Evolutionary conservation across 2,888 invertebrate species (phyloP), one percentile per base, ranked within the genome.

Genomic region (Drosophila lacicola): DNA sequence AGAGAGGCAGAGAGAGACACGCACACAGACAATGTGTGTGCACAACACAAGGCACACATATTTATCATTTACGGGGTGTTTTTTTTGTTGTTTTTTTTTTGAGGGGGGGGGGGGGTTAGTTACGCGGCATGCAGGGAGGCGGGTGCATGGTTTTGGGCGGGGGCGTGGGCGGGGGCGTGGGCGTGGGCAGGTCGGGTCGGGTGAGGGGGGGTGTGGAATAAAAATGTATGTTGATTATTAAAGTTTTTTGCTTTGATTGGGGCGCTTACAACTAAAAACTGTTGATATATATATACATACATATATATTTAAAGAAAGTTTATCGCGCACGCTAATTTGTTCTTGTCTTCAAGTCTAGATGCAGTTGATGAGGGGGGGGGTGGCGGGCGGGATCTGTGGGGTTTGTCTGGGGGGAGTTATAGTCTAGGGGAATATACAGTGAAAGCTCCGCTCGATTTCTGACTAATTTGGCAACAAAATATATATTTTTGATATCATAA

Each of bases 151-250:
- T 65, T 64, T 51, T 45, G 50, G 66, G 21, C 54, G 74, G 61
- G 67, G 42, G 50, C 17, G 66, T 45, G 50, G 66, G 21, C 54
- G 74, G 61, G 67, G 42, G 50, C 17, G 66, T 70, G 90, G 84
- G 17, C 17, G 17, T 17, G 17, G 17, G 17, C 17, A 17, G 17
- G 19, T 50, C 36, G 36, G 62, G 62, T 63, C 11, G 42, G 50
- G 34, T 54, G 25, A 17, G 6, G 25, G 61, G 10, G 63, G 69
- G 79, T 77, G 66, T 70, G 90, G 84, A 82, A 77, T 89, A 90
- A 84, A 91, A 90, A 82, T 79, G 54, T 78, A 82, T 83, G 80
- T 90, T 90, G 81, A 90, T 90, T 90, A 90, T 88, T 90, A 79
- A 88, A 74, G 87, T 87, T 88, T 29, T 84, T 76, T 62, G 62